Evolutionary conservation across 2,888 invertebrate genomes (phyloP), one percentile per base, ranked within the genome.

Genomic region (Brachyptera putata): DNA sequence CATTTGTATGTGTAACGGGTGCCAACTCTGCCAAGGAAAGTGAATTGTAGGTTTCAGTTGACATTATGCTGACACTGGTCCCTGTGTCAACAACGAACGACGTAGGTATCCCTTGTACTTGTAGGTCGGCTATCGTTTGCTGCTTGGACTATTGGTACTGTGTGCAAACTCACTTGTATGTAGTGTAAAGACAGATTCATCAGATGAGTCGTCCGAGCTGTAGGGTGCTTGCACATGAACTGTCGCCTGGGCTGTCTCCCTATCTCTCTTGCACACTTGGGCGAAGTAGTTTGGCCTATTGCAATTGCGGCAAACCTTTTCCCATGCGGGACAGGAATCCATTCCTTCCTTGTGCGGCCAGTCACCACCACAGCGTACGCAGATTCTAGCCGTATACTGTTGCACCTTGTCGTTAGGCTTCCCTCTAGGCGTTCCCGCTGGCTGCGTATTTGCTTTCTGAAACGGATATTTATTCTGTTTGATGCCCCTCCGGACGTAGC

Each of bases 11-110:
- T n/a, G n/a, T n/a, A n/a, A n/a, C n/a, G n/a, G n/a, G n/a, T n/a
- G 13, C 22, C 2, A 11, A 36, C n/a, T 7, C n/a, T 53, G 14
- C 13, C 34, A 18, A 16, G 34, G 18, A 34, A 14, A 14, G 4
- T n/a, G 26, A 30, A 9, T 11, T 14, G 34, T 14, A 18, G 36
- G 22, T 34, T 50, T 30, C 7, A 14, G 25, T 2, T 26, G 11
- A 3, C 16, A 50, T 50, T 13, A 50, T 34, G 16, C 50, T 50
- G 16, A 50, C 50, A 22, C 48, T 48, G 21, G 48, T 48, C 5
- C 48, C 48, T 3, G 48, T 48, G 13, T 48, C 48, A n/a, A 48
- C 24, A n/a, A 22, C 48, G 13, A 48, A 48, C 24, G 21, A 48
- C 11, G 24, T 11, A 13, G 48, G 5, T 24, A 11, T 22, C 5